Percentiles rank a stretch among this genome's conserved stretches.
Evolutionary conservation across 2,797 vertebrate species (phyloP).

Genomic region (Channallabes apus): DNA sequence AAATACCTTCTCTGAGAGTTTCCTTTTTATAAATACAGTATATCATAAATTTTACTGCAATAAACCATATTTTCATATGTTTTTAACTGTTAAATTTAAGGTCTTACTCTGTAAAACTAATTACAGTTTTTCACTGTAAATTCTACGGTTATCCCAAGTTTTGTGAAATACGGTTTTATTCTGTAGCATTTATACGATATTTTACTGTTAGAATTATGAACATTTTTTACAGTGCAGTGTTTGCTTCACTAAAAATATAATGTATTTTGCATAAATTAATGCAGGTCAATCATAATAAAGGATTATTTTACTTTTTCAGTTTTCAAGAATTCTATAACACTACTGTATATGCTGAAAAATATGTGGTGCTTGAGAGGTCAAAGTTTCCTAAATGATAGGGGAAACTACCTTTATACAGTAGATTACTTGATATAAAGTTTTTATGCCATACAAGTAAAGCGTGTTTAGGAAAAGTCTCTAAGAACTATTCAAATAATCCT

Average conservation of each 20-base stretch:
- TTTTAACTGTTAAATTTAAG: no score
- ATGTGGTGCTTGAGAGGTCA: background rate
- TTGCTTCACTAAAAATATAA: background rate
- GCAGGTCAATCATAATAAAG: background rate
- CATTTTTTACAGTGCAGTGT: no score
- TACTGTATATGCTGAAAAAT: background rate
- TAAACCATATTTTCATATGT: no score
- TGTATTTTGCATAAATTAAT: background rate
- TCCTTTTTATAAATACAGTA: no score
- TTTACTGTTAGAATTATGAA: no score
- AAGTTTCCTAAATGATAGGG: background rate
- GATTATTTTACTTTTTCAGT: background rate
- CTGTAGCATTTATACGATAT: no score
- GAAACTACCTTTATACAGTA: background rate
- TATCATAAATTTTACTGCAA: no score
- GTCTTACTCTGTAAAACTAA: no score
- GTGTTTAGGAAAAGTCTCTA: background rate
- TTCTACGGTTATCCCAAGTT: no score
- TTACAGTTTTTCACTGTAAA: no score
- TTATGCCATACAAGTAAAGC: background rate
- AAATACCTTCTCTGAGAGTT: no score
- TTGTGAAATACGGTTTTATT: no score
- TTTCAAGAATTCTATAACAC: background rate
- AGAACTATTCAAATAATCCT: background rate
- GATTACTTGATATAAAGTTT: background rate